Evolutionary conservation across 2,888 invertebrate species (phyloP).

Genomic region (Acronicta alni): DNA sequence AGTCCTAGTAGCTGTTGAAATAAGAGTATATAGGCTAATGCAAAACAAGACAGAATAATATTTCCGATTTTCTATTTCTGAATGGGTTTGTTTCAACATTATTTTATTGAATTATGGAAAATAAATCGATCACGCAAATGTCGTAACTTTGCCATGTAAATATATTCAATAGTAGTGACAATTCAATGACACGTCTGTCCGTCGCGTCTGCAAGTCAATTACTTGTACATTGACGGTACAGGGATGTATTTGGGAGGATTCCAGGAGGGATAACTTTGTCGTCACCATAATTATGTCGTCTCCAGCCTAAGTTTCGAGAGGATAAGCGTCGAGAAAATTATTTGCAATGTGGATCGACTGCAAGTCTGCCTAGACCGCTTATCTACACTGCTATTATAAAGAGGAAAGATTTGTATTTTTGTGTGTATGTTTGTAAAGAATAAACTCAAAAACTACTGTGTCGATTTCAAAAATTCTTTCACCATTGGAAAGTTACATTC

Average conservation of each 20-base stretch:
- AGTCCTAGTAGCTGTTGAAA: neutral
- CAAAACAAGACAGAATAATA: neutral
- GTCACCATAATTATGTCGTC: no score
- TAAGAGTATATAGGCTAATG: neutral
- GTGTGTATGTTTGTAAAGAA: no score
- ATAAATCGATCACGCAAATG: slow-evolving; percentile 8
- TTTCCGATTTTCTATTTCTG: slow-evolving; percentile 8
- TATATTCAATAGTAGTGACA: slow-evolving; percentile 5
- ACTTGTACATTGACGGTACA: slow-evolving; percentile 19
- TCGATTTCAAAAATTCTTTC: no score
- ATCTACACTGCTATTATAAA: no score
- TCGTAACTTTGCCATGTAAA: slow-evolving; percentile 6
- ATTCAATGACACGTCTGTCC: slow-evolving; percentile 20
- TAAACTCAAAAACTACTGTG: no score
- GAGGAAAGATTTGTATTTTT: no score
- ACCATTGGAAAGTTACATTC: no score
- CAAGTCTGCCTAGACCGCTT: no score
- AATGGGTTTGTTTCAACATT: slow-evolving; percentile 12
- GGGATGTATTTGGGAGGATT: neutral
- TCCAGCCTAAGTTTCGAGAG: no score
- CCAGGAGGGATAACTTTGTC: no score
- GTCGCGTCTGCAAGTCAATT: slow-evolving; percentile 31
- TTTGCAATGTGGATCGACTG: no score
- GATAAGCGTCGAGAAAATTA: no score
- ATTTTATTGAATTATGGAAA: slow-evolving; percentile 4